Base-by-base conservation (phyloP, 2,888 invertebrate genomes). In the Caradrina clavipalpis region DNA sequence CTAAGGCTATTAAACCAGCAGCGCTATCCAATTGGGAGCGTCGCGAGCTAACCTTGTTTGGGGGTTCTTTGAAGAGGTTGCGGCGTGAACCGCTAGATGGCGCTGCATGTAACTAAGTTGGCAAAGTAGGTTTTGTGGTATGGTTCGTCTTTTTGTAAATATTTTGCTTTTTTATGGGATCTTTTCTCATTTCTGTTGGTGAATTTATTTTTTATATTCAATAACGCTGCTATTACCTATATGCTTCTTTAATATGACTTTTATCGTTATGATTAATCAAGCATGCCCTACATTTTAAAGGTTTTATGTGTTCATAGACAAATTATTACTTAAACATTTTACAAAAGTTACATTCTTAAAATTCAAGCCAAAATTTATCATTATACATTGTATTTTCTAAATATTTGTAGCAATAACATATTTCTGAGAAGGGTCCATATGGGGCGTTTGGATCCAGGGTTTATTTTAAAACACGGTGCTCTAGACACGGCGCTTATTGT, bases 21-120 rank as follows among this genome's bases (percentile, higher is more conserved):
- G 76, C 71, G 75, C 76, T 82, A 72, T 76, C 69, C 79, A 65
- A 76, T 68, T 76, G 56, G 59, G 69, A 61, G 76, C 72, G 63
- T 63, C 56, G 57, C 69, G 58, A 68, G 68, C 64, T 76, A 76
- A 79, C 73, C 69, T 79, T 69, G 81, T 79, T 83, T 65, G 71
- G 53, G 13, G 57, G 66, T 61, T 64, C 76, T 77, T 75, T 71
- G 69, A 77, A 73, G 68, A 74, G 72, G 81, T 84, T 83, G 62
- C 60, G 53, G 54, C 11, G 55, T 7, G 17, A 19, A 31, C 42
- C 39, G 21, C 60, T 81, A 85, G 83, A 79, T 84, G 83, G 74
- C 83, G 76, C 21, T 80, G 69, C 55, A 67, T 62, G 73, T 72
- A 62, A 68, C 62, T 59, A 50, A 67, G 59, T 78, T 78, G 0